Evolutionary conservation across 2,113 vertebrate genomes (phyloP), one percentile per base, ranked within the genome.

Genomic region (Prionailurus bengalensis): DNA sequence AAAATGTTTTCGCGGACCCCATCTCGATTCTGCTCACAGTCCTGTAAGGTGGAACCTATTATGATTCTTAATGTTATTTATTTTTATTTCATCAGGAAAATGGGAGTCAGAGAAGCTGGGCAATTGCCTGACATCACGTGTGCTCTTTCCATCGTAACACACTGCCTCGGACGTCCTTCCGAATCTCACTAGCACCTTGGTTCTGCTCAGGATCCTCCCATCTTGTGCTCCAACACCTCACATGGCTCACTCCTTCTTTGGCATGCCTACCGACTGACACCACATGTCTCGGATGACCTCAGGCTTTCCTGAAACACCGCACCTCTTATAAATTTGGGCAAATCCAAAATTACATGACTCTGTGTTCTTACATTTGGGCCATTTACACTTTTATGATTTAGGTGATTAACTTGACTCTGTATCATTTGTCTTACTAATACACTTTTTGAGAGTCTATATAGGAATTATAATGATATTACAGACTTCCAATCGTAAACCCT

Each of bases 241-340:
- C 3, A 0, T 2, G 58, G 78, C 36, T 85, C 14, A 51, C 65
- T 33, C 19, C 63, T 83, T n/a, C 55, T 65, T 10, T 73, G 39
- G 0, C 12, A 1, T 23, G 6, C 3, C 7, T 71, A 3, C 31
- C 25, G 5, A 27, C 17, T 13, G 82, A 78, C 3, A 1, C n/a
- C 66, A 21, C 19, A 5, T 36, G 33, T 71, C 17, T 63, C 45
- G 68, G n/a, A 31, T 68, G 66, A 58, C 29, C 27, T 85, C 33
- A 45, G 48, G 3, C 29, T 65, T 90, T 92, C 21, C 85, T 58
- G 70, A 80, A 55, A 74, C 12, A 58, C 55, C 65, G 63, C 27
- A 45, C 55, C 42, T 89, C 55, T 58, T 68, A 84, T 23, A 81
- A 80, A 68, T 51, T 61, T 66, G 33, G 63, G 19, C 45, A 89